Evolutionary conservation across 2,113 vertebrate species (phyloP), one percentile per base, ranked within the genome.

Genomic region (Stercorarius parasiticus): DNA sequence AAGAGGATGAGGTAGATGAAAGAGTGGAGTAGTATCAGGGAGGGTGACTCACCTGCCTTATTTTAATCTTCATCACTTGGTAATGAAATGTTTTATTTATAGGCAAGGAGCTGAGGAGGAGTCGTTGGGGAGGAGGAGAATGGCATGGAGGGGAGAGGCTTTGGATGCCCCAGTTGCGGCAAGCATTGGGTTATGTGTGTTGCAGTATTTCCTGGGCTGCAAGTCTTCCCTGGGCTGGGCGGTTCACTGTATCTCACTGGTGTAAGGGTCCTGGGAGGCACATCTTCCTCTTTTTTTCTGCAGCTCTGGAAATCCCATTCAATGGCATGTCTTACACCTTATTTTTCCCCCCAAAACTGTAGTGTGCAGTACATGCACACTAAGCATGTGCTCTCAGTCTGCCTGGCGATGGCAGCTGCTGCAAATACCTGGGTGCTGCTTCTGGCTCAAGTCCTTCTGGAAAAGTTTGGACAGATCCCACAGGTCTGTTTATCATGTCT

Each of bases 11-110:
- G 66, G 73, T 34, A 80, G 84, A 94, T 85, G 81, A 91, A 95
- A 96, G 82, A 90, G 58, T 3, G 2, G 36, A 87, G 70, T 74
- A 66, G 78, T 50, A 76, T 58, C 53, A n/a, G 58, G 30, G 43
- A 89, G 71, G 16, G 71, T 94, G 92, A 90, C 74, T 96, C 95
- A 96, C 92, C 74, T 95, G 66, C 76, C 30, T 96, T 58, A 76
- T 93, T 94, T 94, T 87, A 89, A 77, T 76, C 87, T 93, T 80
- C 36, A 62, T 92, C 67, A 34, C 62, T 95, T 8, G 3, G 66
- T 90, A 95, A 94, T 93, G 50, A 88, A 81, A 47, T 77, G 6
- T 86, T 76, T 95, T 93, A 91, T 82, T 92, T 96, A 95, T 90
- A 94, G 72, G 43, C 2, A 6, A 58, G 53, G 71, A 91, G 62